phyloP scores from a whole-genome alignment of 1,140 invertebrate species.

The Laodelphax striatellus region DNA sequence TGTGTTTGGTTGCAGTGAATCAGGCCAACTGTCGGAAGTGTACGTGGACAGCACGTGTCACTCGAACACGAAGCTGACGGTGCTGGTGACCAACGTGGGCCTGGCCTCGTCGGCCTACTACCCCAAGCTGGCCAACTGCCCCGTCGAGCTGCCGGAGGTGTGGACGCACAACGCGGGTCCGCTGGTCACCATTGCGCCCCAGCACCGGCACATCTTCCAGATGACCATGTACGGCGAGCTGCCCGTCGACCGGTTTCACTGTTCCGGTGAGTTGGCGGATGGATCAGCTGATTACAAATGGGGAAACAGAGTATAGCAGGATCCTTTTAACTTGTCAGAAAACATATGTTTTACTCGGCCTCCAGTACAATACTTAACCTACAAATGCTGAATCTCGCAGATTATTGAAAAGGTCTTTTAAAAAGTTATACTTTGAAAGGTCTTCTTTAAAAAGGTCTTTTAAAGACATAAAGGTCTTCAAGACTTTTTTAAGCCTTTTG shows the following conservation, averaged over 20 bases:
- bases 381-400: too few species aligned
- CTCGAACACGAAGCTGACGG: constrained; percentile 30
- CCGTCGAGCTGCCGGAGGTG: constrained; percentile 30
- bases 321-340: too few species aligned
- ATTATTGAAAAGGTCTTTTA: too few species aligned
- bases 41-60: constrained; percentile 31
- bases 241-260: constrained; percentile 29
- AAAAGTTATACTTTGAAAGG: too few species aligned
- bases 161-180: constrained; percentile 30
- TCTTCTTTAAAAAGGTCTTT: too few species aligned
- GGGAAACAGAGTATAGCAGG: too few species aligned
- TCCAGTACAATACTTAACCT: too few species aligned
- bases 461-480: too few species aligned
- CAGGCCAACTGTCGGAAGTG: constrained; percentile 32
- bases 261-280: constrained; percentile 24
- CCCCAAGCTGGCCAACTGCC: constrained; percentile 31
- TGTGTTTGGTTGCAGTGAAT: constrained; percentile 17
- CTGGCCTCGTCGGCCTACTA: constrained; percentile 29
- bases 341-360: too few species aligned
- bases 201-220: constrained; percentile 31
- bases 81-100: constrained; percentile 34
- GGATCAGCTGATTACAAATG: too few species aligned
- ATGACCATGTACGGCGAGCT: constrained; percentile 29
- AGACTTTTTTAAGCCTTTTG: too few species aligned
- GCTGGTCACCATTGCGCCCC: constrained; percentile 30